Percentiles rank a stretch among this genome's conserved stretches.
These are phyloP conservation scores for Clostera curtula DNA, from an alignment of 2,888 invertebrate species.

Conservation along the genomic window DNA sequence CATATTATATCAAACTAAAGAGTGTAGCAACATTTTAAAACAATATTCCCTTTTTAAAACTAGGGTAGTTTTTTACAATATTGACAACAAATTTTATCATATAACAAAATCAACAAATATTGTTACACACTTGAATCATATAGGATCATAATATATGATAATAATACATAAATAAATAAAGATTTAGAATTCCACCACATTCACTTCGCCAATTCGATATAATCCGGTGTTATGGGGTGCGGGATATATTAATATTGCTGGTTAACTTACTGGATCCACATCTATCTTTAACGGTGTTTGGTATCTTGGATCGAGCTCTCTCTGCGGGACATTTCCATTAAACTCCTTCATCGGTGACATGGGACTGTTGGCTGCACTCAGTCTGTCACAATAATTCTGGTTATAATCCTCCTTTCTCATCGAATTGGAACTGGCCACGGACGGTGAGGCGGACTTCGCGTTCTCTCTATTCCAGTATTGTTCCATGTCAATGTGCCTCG, in stretches of 20 bases:
- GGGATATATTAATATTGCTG: slow-evolving; percentile 22
- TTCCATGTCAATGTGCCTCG: slow-evolving; percentile 63
- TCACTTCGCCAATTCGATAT: slow-evolving; percentile 15
- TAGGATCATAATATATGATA: too few relatives aligned
- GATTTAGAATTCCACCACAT: slow-evolving; percentile 10
- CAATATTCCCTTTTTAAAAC: too few relatives aligned
- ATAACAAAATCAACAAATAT: too few relatives aligned
- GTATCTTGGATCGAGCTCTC: slow-evolving; percentile 50
- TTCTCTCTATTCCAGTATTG: slow-evolving; percentile 54
- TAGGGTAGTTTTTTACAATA: too few relatives aligned
- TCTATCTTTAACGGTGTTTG: slow-evolving; percentile 76
- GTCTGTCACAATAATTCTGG: slow-evolving; percentile 59
- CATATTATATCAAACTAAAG: too few relatives aligned
- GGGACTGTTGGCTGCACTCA: slow-evolving; percentile 52
- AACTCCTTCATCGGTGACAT: slow-evolving; percentile 45
- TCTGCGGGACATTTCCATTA: slow-evolving; percentile 54
- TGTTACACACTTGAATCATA: too few relatives aligned
- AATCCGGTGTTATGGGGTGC: slow-evolving; percentile 18
- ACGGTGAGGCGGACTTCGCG: slow-evolving; percentile 48
- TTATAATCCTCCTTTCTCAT: slow-evolving; percentile 55
- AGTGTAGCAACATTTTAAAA: too few relatives aligned
- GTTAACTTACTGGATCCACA: slow-evolving; percentile 79
- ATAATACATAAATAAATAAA: slow-evolving; percentile 8
- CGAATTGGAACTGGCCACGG: slow-evolving; percentile 45
- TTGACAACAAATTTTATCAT: too few relatives aligned